These are phyloP conservation scores for Virgularia gustaviana DNA, from an alignment of 92 coral and sea anemone genomes.

Conservation along the genomic window DNA sequence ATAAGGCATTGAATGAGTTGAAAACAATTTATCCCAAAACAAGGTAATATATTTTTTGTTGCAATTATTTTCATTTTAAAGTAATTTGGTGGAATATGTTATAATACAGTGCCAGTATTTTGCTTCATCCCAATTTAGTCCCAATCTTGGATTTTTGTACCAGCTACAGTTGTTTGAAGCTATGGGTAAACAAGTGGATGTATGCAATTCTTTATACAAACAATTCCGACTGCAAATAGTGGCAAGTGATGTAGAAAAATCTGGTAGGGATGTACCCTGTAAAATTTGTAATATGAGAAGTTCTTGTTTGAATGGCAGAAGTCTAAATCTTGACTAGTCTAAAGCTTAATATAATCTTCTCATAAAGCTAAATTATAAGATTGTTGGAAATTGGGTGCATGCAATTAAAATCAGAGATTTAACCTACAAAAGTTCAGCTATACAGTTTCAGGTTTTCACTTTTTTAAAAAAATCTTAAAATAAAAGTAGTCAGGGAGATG, in stretches of 20 bases:
- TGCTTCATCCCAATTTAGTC: too few species aligned
- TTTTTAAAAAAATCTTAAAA: too few species aligned
- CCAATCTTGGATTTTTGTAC: constrained; percentile 79
- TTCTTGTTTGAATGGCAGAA: not conserved
- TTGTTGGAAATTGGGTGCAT: too few species aligned
- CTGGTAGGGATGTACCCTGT: not conserved
- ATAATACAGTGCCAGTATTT: too few species aligned
- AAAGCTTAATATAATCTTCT: too few species aligned
- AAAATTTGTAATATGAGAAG: not conserved
- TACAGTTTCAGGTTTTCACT: too few species aligned
- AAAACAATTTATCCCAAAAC: constrained; percentile 63
- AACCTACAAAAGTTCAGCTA: too few species aligned
- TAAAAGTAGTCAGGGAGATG: too few species aligned
- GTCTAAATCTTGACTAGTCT: too few species aligned
- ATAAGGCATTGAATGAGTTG: constrained; percentile 61
- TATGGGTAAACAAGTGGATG: constrained; percentile 78
- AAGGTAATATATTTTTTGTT: constrained; percentile 52
- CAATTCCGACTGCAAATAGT: constrained; percentile 80
- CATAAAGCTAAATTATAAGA: too few species aligned
- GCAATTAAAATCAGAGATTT: too few species aligned
- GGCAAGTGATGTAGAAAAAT: constrained; percentile 62
- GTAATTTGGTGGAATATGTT: too few species aligned
- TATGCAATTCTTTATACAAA: constrained; percentile 64
- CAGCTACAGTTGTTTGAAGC: constrained; percentile 81
- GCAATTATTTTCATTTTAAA: not conserved